A percentile compares a stretch with the other conserved stretches of the same genome.
These are phyloP conservation scores for Amphipyra tragopoginis DNA, from an alignment of 2,888 invertebrate species.

Conservation along the genomic window DNA sequence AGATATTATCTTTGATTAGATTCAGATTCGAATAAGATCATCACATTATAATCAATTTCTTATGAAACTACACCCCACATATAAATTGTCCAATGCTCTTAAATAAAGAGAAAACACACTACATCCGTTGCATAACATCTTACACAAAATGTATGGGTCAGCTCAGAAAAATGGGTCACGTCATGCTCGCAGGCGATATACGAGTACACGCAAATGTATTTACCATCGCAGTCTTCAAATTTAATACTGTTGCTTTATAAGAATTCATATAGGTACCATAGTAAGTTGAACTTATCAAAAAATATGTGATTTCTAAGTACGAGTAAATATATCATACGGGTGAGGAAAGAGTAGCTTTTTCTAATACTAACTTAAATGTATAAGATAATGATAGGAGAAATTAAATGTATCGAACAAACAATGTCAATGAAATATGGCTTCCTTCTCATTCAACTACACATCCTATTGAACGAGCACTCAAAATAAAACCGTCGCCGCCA, in stretches of 20 bases:
- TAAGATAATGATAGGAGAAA: no score
- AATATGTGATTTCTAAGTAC: no score
- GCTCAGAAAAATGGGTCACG: constrained; percentile 49
- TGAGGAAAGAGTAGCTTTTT: no score
- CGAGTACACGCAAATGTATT: constrained; percentile 26
- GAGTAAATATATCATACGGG: no score
- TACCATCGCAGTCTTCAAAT: constrained; percentile 30
- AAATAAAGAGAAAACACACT: constrained; percentile 34
- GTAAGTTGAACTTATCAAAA: neutral
- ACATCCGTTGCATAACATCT: constrained; percentile 46
- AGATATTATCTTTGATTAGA: no score
- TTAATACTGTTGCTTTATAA: constrained; percentile 35
- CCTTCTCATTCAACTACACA: constrained; percentile 2
- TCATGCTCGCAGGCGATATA: constrained; percentile 32
- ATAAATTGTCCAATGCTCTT: neutral
- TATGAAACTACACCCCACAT: no score
- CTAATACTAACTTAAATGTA: no score
- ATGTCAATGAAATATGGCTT: neutral
- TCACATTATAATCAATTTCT: neutral
- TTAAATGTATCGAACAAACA: no score
- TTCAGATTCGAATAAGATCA: no score
- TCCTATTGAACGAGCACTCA: constrained; percentile 33
- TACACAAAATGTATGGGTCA: constrained; percentile 48
- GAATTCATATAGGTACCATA: constrained; percentile 8
- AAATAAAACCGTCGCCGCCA: constrained; percentile 39